Percentiles rank a stretch among this genome's conserved stretches.
phyloP scores from a whole-genome alignment of 2,888 invertebrate species.

The Maniola hyperantus region DNA sequence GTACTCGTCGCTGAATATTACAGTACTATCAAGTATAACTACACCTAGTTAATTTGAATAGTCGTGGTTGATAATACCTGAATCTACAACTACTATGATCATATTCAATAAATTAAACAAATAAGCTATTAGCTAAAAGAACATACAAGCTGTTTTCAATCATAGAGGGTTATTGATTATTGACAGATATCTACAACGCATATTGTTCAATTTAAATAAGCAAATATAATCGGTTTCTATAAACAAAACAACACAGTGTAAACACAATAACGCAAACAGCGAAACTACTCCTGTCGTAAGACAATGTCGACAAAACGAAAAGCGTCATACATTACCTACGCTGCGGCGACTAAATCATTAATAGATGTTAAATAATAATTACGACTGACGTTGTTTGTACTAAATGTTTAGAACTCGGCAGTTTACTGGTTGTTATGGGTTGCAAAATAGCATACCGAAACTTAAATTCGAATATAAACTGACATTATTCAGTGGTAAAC shows the following conservation, averaged over 20 bases:
- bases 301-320: slow-evolving; percentile 46
- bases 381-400: slow-evolving; percentile 29
- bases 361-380: slow-evolving; percentile 36
- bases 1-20: slow-evolving; percentile 24
- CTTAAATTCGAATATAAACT: background rate
- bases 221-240: background rate
- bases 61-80: no score
- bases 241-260: slow-evolving; percentile 6
- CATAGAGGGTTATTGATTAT: background rate
- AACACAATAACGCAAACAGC: slow-evolving; percentile 11
- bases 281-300: slow-evolving; percentile 8
- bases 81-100: no score
- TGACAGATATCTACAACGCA: background rate
- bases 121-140: no score
- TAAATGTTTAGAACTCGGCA: slow-evolving; percentile 7
- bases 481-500: background rate
- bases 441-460: slow-evolving; percentile 7
- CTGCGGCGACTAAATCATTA: slow-evolving; percentile 37
- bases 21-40: background rate
- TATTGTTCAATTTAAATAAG: background rate
- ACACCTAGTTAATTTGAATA: background rate
- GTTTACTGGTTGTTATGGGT: background rate
- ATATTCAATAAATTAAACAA: no score
- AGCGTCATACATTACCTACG: slow-evolving; percentile 32
- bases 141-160: background rate